Evolutionary conservation across 2,888 invertebrate genomes (phyloP).

Genomic region (Eurois occulta): DNA sequence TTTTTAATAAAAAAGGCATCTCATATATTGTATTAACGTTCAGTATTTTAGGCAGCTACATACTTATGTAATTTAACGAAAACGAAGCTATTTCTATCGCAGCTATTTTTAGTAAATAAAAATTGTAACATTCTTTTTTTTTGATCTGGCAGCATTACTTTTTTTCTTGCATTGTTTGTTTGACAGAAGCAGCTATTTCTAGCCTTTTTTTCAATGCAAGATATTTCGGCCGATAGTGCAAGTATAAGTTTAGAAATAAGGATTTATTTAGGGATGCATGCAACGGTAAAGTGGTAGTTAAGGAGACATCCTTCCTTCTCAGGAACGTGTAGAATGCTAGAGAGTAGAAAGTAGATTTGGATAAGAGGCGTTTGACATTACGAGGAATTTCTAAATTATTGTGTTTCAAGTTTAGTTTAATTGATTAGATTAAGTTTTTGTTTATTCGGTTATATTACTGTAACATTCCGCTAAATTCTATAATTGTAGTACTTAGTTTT

Average conservation of each 20-base stretch:
- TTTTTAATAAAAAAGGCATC: constrained; percentile 30
- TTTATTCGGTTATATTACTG: constrained; percentile 67
- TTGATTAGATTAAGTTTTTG: constrained; percentile 39
- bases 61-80: constrained; percentile 11
- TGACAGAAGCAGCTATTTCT: constrained; percentile 10
- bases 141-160: constrained; percentile 25
- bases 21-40: constrained; percentile 20
- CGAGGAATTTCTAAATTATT: constrained; percentile 37
- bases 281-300: constrained; percentile 11
- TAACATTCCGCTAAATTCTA: constrained; percentile 77
- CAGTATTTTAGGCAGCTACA: constrained; percentile 58
- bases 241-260: constrained; percentile 54
- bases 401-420: constrained; percentile 27
- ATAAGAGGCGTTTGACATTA: constrained; percentile 20
- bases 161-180: constrained; percentile 13
- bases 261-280: constrained; percentile 28
- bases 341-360: constrained; percentile 45
- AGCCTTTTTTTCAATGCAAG: constrained; percentile 37
- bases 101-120: constrained; percentile 13
- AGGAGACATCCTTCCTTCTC: constrained; percentile 12
- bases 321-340: constrained; percentile 48
- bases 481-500: constrained; percentile 20
- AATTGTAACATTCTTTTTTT: not conserved
- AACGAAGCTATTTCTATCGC: constrained; percentile 8
- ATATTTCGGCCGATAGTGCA: constrained; percentile 67